Base-by-base conservation (phyloP, 2,797 vertebrate species). In the Micrastur ruficollis region DNA sequence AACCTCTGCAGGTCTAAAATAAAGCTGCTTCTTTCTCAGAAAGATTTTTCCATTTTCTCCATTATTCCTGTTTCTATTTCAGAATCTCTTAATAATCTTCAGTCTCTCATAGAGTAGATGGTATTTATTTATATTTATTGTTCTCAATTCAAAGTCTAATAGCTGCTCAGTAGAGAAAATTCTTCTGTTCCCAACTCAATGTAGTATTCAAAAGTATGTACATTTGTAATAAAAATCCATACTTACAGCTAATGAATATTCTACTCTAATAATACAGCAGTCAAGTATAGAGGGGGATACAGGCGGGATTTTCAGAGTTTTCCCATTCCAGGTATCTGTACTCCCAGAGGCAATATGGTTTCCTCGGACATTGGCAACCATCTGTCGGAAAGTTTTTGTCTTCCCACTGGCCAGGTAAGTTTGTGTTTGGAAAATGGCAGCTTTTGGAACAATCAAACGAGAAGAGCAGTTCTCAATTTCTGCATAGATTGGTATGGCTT, bases 381-480 rank as follows among this genome's bases (percentile, higher is more conserved):
- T 98, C 92, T 98, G 98, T 66, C 98, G 98, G 82, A 98, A 93
- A 5, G 98, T 97, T 96, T 98, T 98, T 6, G 98, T 98, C 91
- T 98, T 98, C 40, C 98, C 98, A 32, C 97, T 97, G 40, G 98
- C 98, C 95, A 98, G 83, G 42, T 98, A 99, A 1, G 98, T 99
- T 97, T 99, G 98, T 16, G 98, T 99, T 97, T 99, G 98, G 95
- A 98, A 98, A 88, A 99, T 98, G 82, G 98, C 98, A 87, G 98
- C 98, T 97, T 99, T 99, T 70, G 98, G 98, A 90, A 99, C 98
- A 63, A 99, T 96, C 81, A 99, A 96, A n/a, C 98, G 98, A 72
- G 98, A 99, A 20, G 98, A 99, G 67, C 98, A 98, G 87, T 99
- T 99, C 92, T 99, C 98, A 89, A 99, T 98, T 97, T 98, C 98